A percentile compares a stretch with the other conserved stretches of the same genome.
phyloP scores from a whole-genome alignment of 2,888 invertebrate genomes.

The Clanis bilineata region DNA sequence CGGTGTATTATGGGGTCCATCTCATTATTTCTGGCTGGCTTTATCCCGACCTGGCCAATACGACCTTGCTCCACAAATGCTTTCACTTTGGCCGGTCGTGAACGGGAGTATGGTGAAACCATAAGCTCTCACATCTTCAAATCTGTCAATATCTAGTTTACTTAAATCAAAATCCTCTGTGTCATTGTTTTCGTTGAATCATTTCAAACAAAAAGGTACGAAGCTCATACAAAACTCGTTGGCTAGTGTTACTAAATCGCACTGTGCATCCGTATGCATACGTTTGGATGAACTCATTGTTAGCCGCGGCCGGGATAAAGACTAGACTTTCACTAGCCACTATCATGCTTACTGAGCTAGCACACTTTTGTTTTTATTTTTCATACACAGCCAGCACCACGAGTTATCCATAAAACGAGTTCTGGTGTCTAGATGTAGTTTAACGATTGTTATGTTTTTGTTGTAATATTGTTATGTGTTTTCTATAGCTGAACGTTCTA shows the following conservation, averaged over 20 bases:
- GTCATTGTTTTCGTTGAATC: too few species aligned
- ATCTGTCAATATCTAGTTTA: too few species aligned
- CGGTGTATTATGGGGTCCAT: too few species aligned
- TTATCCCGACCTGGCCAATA: too few species aligned
- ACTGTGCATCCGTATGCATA: not conserved
- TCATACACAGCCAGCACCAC: not conserved
- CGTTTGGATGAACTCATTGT: conserved; percentile 6
- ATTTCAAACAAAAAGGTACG: too few species aligned
- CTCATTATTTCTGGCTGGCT: too few species aligned
- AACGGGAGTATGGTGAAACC: too few species aligned
- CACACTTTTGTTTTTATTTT: conserved; percentile 14
- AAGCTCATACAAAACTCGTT: not conserved
- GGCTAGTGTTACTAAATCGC: not conserved
- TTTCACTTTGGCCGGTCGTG: too few species aligned
- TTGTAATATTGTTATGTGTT: not conserved
- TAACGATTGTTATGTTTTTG: not conserved
- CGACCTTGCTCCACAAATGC: too few species aligned
- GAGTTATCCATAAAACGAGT: not conserved
- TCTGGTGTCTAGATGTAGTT: not conserved
- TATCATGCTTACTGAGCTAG: conserved; percentile 10
- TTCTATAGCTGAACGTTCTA: not conserved
- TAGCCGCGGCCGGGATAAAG: conserved; percentile 4
- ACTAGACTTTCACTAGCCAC: conserved; percentile 11
- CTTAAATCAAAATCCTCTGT: too few species aligned
- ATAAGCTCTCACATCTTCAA: too few species aligned